phyloP scores from a whole-genome alignment of 2,113 vertebrate species.

The Choloepus hoffmanni region DNA sequence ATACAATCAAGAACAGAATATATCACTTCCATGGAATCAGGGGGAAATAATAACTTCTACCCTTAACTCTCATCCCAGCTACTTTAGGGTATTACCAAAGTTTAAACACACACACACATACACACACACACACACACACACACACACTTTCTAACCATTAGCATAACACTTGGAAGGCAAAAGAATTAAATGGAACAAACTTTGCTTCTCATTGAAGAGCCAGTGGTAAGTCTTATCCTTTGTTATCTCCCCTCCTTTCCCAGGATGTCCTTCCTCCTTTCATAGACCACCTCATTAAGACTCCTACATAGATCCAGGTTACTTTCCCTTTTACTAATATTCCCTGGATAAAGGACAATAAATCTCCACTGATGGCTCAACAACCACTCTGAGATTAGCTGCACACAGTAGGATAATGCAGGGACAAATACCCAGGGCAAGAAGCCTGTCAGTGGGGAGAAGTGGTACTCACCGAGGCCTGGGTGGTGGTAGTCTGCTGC shows the following conservation, averaged over 20 bases:
- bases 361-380: background rate
- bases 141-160: background rate
- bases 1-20: background rate
- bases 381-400: background rate
- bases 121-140: background rate
- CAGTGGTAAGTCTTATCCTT: background rate
- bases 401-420: background rate
- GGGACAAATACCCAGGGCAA: background rate
- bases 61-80: background rate
- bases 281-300: conserved; percentile 10
- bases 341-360: background rate
- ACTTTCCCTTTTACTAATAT: background rate
- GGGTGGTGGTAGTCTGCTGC: conserved; percentile 92
- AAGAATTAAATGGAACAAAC: conserved; percentile 11
- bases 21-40: background rate
- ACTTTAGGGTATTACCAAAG: background rate
- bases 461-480: conserved; percentile 88
- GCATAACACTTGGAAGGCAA: background rate
- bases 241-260: background rate
- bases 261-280: background rate
- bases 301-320: background rate
- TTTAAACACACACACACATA: background rate
- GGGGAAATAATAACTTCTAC: background rate
- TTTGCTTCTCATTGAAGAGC: background rate
- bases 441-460: fast-evolving